These are phyloP conservation scores for Actinia equina DNA, from an alignment of 64 coral and sea anemone species.

Conservation along the genomic window DNA sequence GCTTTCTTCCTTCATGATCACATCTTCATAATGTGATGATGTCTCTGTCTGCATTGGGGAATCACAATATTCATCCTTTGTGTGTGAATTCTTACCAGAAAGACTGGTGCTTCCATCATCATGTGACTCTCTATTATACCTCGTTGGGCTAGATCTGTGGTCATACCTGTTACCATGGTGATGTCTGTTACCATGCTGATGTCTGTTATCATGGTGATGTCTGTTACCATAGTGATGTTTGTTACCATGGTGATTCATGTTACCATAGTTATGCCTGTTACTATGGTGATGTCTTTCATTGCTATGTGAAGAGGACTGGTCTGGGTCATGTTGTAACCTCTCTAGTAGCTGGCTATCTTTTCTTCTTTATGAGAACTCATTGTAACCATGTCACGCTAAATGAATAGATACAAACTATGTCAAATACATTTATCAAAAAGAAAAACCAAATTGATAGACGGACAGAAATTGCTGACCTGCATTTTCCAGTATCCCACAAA, in stretches of 20 bases:
- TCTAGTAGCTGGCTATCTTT: conserved; percentile 49
- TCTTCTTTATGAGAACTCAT: conserved; percentile 73
- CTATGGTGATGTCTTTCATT: not conserved
- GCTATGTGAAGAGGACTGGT: not conserved
- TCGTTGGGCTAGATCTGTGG: not conserved
- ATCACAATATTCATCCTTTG: not conserved
- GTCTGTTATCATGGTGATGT: no score
- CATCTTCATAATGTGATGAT: not conserved
- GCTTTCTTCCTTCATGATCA: not conserved
- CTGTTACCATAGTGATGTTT: no score
- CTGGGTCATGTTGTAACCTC: not conserved
- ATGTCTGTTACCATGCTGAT: not conserved
- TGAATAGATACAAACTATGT: not conserved
- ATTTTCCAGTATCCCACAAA: no score
- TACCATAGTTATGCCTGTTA: not conserved
- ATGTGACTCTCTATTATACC: not conserved
- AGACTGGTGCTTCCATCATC: not conserved
- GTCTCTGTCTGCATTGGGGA: not conserved
- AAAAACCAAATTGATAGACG: no score
- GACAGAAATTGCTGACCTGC: no score
- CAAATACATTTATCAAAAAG: not conserved
- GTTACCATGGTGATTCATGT: not conserved
- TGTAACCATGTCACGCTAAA: conserved; percentile 65
- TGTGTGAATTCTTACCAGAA: not conserved
- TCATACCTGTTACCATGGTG: not conserved